phyloP scores from a whole-genome alignment of 2,888 invertebrate species.

The Hyles lineata region DNA sequence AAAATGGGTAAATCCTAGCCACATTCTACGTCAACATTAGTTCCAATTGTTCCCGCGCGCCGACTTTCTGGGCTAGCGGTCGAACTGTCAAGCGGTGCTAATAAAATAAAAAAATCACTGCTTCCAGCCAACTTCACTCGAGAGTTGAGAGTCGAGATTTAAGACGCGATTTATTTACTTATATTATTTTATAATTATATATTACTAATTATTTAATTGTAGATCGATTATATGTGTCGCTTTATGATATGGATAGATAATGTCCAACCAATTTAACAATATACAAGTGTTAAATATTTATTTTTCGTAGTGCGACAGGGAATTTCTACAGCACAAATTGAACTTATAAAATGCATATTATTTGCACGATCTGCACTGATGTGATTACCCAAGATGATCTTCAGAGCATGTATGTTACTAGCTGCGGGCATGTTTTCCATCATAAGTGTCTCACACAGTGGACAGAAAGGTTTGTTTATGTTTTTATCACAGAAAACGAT shows the following conservation, averaged over 20 bases:
- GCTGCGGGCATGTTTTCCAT: background rate
- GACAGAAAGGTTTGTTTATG: background rate
- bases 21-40: no score
- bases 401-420: background rate
- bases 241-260: background rate
- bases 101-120: no score
- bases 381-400: background rate
- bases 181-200: no score
- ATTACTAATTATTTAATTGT: no score
- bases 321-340: background rate
- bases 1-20: no score
- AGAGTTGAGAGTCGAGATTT: no score
- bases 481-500: background rate
- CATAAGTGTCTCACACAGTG: background rate
- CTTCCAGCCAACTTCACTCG: no score
- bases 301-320: background rate
- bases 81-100: no score
- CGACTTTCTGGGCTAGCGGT: no score
- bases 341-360: background rate
- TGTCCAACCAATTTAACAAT: background rate
- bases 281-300: background rate
- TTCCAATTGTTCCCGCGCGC: no score
- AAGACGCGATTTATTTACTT: no score
- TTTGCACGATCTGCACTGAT: constrained; percentile 6
- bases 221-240: no score